Evolutionary conservation across 92 coral and sea anemone species (phyloP).

Genomic region (Phenganax marumi): DNA sequence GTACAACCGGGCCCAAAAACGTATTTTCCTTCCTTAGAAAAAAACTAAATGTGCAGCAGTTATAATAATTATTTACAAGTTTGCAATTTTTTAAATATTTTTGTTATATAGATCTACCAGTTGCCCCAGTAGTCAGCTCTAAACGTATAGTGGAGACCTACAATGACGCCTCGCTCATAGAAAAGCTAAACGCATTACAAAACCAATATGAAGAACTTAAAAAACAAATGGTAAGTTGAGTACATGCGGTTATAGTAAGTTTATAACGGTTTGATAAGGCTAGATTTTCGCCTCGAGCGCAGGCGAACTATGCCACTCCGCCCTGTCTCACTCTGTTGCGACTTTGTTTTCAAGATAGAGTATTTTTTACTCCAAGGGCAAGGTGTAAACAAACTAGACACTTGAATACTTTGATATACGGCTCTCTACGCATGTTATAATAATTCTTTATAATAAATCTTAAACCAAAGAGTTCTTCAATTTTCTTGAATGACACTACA

Average conservation of each 20-base stretch:
- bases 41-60: background rate
- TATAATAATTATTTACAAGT: background rate
- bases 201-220: slow-evolving; percentile 3
- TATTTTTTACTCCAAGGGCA: background rate
- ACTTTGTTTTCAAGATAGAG: background rate
- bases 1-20: no score
- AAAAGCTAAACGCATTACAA: slow-evolving; percentile 1
- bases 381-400: background rate
- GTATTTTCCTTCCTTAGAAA: no score
- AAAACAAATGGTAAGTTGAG: slow-evolving; percentile 7
- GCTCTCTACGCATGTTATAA: background rate
- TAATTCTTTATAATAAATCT: background rate
- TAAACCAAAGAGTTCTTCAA: background rate
- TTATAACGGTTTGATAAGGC: background rate
- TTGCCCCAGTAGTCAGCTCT: slow-evolving; percentile 3
- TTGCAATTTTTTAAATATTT: background rate
- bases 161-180: background rate
- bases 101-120: background rate
- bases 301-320: background rate
- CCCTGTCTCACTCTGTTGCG: background rate
- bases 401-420: background rate
- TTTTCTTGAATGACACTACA: background rate
- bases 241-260: background rate
- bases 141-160: background rate
- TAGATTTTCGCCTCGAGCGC: background rate